A percentile compares a stretch with the other conserved stretches of the same genome.
Evolutionary conservation across 2,797 vertebrate genomes (phyloP).

Genomic region (Platalea minor): DNA sequence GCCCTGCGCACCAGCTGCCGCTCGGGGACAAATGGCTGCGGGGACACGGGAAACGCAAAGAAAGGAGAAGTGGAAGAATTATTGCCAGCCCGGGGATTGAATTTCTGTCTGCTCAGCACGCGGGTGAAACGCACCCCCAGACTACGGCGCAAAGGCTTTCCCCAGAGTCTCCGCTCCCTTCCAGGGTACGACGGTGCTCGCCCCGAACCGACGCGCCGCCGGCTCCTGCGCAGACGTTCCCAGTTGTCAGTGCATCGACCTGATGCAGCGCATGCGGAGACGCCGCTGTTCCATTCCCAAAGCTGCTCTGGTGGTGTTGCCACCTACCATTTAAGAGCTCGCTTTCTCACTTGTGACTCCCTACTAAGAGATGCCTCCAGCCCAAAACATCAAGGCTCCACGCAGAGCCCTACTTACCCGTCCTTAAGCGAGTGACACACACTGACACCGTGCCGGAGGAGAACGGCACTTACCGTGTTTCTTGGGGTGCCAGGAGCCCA

Average conservation of each 20-base stretch:
- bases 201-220: fast-evolving
- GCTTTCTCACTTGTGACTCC: not conserved
- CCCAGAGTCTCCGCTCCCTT: fast-evolving
- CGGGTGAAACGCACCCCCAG: fast-evolving
- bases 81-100: not conserved
- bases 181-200: fast-evolving
- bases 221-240: fast-evolving
- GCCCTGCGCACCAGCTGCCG: conserved; percentile 46
- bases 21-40: conserved; percentile 40
- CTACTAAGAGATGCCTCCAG: not conserved
- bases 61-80: not conserved
- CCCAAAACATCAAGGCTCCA: fast-evolving
- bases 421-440: not conserved
- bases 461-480: not conserved
- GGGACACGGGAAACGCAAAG: not conserved
- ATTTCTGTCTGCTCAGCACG: not conserved
- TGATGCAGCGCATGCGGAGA: fast-evolving
- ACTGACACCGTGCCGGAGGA: fast-evolving
- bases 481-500: not conserved
- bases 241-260: fast-evolving
- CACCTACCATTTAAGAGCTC: not conserved
- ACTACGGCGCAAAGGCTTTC: fast-evolving
- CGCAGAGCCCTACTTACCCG: not conserved
- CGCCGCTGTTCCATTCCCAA: not conserved
- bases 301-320: not conserved